phyloP scores from a whole-genome alignment of 2,888 invertebrate species.

The Andricus quercusramuli region DNA sequence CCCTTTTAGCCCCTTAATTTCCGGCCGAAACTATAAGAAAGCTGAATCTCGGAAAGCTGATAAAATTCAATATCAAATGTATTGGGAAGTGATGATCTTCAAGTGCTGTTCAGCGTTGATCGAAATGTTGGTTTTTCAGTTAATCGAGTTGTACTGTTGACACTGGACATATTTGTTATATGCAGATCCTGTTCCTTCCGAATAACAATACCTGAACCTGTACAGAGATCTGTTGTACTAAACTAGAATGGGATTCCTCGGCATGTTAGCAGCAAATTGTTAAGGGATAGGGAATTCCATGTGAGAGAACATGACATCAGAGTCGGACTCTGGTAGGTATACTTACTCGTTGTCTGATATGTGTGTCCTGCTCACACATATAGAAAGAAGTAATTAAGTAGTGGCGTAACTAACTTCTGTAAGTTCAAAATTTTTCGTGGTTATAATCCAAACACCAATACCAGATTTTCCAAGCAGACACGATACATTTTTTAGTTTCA shows the following conservation, averaged over 20 bases:
- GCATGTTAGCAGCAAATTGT: conserved; percentile 74
- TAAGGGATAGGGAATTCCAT: conserved; percentile 74
- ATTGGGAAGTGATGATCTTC: not conserved
- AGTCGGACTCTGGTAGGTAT: conserved; percentile 40
- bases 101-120: not conserved
- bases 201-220: not conserved
- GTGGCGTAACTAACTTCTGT: no score
- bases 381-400: no score
- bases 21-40: no score
- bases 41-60: no score
- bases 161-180: not conserved
- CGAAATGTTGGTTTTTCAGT: not conserved
- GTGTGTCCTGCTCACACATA: no score
- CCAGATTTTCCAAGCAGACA: no score
- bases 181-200: not conserved
- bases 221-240: not conserved
- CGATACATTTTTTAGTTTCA: no score
- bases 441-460: no score
- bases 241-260: conserved; percentile 45
- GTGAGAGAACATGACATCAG: conserved; percentile 65
- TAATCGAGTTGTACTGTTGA: not conserved
- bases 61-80: no score
- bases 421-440: no score
- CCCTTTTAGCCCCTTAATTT: no score
- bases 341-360: no score